Evolutionary conservation across 2,888 invertebrate genomes (phyloP).

Genomic region (Napeogenes sylphis): DNA sequence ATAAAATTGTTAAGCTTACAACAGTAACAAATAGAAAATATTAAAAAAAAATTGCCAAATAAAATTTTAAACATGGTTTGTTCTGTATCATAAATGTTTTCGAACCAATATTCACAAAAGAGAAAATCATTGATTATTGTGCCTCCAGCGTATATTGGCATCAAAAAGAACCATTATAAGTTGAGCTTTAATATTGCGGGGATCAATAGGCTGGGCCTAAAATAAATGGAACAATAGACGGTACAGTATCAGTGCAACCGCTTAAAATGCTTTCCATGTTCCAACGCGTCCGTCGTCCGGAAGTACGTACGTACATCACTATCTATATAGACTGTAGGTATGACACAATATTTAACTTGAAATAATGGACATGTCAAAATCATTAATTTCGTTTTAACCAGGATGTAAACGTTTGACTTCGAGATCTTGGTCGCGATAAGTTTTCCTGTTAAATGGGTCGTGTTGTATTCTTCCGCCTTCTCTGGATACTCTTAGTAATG

Average conservation of each 20-base stretch:
- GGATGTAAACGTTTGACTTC: constrained; percentile 47
- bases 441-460: constrained; percentile 2
- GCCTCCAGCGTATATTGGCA: constrained; percentile 6
- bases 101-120: background rate
- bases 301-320: constrained; percentile 38
- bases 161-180: constrained; percentile 15
- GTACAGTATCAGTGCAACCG: constrained; percentile 53
- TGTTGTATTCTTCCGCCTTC: no score
- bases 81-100: background rate
- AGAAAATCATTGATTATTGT: background rate
- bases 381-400: constrained; percentile 66
- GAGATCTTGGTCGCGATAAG: constrained; percentile 21
- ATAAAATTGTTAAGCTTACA: no score
- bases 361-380: constrained; percentile 39
- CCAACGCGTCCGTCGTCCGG: constrained; percentile 64
- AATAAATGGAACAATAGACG: constrained; percentile 69
- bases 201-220: constrained; percentile 57
- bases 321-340: constrained; percentile 16
- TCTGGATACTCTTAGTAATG: no score
- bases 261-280: constrained; percentile 78
- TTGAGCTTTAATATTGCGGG: constrained; percentile 24
- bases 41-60: no score
- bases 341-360: constrained; percentile 30
- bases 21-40: no score
- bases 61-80: no score